Evolutionary conservation across 2,113 vertebrate species (phyloP), one percentile per base, ranked within the genome.

Genomic region (Tylochromis polylepis): DNA sequence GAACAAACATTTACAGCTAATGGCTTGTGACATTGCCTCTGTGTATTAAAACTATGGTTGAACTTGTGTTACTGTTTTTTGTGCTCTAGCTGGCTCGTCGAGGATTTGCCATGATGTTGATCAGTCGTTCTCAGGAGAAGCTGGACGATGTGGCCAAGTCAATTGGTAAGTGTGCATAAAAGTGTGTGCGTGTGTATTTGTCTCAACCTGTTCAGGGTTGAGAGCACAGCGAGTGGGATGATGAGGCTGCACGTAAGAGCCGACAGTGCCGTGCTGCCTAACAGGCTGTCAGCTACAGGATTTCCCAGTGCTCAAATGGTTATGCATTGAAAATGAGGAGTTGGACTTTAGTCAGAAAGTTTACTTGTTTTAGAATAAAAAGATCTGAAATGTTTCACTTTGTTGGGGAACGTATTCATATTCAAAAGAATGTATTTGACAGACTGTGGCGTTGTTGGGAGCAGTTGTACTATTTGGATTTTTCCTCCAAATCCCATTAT

Each of bases 111-210:
- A 65, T 99, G 85, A 96, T 95, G 93, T 91, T 99, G n/a, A 98
- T 99, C 96, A 99, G 98, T 85, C 97, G 98, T 90, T 97, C 97
- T 4, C 97, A 98, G 90, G 98, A 99, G 38, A 99, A 97, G 85
- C 95, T 99, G 90, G 96, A 98, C 58, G 96, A 97, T n/a, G 97
- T 98, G 86, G 96, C 98, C 84, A 91, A 78, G 85, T 96, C 97
- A 80, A 97, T 99, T 62, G 93, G 98, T 99, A 93, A 96, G 98
- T 97, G 86, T 83, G 34, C 41, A 41, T 36, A 56, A 79, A 93
- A 96, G 98, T 97, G 85, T 53, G 36, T 16, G 51, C 38, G 97
- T 97, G 87, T 46, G 57, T 41, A 53, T 82, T 29, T 22, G 36
- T 56, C 5, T 79, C 14, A 27, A 55, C 22, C 60, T 78, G 15